These are phyloP conservation scores for Nemopilema nomurai DNA, from an alignment of 30 jellyfish, hydroid and myxozoan species.

Conservation along the genomic window DNA sequence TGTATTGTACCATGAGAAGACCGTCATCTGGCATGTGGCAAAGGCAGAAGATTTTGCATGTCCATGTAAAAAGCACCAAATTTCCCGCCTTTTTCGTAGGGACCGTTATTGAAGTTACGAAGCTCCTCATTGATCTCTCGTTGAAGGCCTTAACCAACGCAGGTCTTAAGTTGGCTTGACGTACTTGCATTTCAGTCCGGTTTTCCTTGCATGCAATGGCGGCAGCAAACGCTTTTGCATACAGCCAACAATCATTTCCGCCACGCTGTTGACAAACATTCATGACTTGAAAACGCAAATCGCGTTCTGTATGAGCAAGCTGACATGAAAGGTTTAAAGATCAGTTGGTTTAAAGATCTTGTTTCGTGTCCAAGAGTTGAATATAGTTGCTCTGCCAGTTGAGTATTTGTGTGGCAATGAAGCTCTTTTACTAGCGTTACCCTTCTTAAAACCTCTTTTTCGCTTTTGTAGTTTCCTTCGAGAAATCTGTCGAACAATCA, in stretches of 20 bases:
- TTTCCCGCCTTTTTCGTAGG: neutral
- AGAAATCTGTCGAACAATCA: constrained; percentile 33
- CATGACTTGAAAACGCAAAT: no score
- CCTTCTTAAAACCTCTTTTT: constrained; percentile 21
- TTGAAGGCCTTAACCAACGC: neutral
- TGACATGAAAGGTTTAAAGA: no score
- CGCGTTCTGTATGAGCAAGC: no score
- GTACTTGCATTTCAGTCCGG: neutral
- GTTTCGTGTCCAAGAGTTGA: neutral
- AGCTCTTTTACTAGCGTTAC: constrained; percentile 23
- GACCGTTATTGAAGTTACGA: neutral
- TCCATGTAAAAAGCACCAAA: neutral
- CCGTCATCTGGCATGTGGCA: neutral
- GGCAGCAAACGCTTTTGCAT: neutral
- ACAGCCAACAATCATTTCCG: no score
- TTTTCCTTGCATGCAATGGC: neutral
- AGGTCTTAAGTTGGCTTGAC: neutral
- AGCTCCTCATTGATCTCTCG: neutral
- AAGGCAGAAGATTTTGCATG: neutral
- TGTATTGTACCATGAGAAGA: neutral
- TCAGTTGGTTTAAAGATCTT: no score
- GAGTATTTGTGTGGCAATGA: constrained; percentile 7
- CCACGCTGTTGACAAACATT: no score
- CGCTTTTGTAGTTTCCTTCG: constrained; percentile 11
- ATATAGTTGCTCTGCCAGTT: constrained; percentile 26